Conservation (phyloP, 1,140 invertebrate genomes). For the Cherax destructor region DNA sequence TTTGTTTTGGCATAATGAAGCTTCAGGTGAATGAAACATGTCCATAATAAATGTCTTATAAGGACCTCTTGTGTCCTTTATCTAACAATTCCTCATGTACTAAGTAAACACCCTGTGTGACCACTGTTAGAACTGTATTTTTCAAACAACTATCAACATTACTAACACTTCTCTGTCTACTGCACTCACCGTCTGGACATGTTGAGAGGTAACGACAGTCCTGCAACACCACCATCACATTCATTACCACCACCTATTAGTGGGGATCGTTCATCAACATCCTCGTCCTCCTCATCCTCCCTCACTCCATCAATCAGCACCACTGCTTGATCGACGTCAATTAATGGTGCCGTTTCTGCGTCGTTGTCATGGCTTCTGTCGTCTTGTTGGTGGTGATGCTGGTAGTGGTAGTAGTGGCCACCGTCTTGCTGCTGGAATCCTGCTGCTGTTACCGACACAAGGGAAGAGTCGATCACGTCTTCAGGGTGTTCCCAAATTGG, state of each 20-base stretch:
- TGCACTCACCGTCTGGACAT: conserved; percentile 24
- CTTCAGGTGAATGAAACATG: too few species aligned
- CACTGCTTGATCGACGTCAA: background rate
- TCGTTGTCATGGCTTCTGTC: background rate
- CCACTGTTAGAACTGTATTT: too few species aligned
- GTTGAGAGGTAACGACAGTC: conserved; percentile 15
- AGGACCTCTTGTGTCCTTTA: too few species aligned
- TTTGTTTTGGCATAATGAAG: too few species aligned
- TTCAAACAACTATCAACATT: too few species aligned
- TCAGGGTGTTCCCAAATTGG: conserved; percentile 37
- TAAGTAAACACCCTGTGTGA: too few species aligned
- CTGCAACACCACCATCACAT: conserved; percentile 7
- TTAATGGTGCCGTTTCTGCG: background rate
- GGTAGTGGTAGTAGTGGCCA: conserved; percentile 1
- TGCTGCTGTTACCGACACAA: background rate
- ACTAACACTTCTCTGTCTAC: background rate
- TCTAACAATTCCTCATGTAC: too few species aligned
- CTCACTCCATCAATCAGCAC: background rate
- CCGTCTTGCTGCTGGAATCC: background rate
- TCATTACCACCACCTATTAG: background rate
- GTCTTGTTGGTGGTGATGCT: background rate
- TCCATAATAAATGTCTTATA: too few species aligned
- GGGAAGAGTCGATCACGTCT: background rate
- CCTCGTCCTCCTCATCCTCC: background rate
- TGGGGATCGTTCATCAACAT: conserved; percentile 8